Conservation (phyloP, 2,797 vertebrate species). For the Phalloptychus januarius region DNA sequence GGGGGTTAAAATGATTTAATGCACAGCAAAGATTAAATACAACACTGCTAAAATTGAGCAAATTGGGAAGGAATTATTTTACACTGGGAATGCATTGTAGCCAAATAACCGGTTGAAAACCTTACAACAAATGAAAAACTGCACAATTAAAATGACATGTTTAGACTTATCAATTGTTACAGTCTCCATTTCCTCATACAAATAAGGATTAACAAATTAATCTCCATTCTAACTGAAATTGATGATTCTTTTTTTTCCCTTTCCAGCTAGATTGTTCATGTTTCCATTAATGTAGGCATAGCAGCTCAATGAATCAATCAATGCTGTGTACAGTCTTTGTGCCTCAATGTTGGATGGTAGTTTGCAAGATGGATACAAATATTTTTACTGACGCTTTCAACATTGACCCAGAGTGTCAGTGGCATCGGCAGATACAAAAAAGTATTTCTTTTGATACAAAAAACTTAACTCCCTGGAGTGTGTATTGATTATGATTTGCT, state of each 20-base stretch:
- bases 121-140: not conserved
- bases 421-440: not conserved
- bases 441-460: not conserved
- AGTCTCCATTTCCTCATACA: not conserved
- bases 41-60: not conserved
- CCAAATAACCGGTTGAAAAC: not conserved
- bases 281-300: not conserved
- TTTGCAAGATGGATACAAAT: not conserved
- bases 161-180: not conserved
- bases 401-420: not conserved
- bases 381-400: not conserved
- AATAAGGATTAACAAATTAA: not conserved
- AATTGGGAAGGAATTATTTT: not conserved
- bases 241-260: not conserved
- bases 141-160: not conserved
- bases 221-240: not conserved
- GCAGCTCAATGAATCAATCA: not conserved
- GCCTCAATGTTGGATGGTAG: not conserved
- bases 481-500: not conserved
- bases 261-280: not conserved
- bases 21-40: not conserved
- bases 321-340: not conserved
- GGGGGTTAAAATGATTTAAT: not conserved
- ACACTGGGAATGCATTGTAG: not conserved
- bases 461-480: not conserved